These are phyloP conservation scores for Myripristis murdjan DNA, from an alignment of 2,797 vertebrate genomes.

Conservation along the genomic window DNA sequence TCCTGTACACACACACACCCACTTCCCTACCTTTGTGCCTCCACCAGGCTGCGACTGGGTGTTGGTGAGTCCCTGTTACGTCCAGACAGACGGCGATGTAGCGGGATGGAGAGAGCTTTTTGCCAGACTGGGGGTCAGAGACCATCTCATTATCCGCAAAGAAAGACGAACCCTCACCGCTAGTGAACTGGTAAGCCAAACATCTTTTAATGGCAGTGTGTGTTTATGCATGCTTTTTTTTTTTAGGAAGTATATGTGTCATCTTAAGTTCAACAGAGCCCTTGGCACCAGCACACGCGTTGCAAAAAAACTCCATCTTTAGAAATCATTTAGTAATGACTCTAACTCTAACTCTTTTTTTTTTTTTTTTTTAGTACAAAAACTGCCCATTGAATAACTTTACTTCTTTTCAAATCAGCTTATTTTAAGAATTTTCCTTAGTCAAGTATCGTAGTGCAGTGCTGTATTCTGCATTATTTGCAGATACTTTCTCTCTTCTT, in stretches of 20 bases:
- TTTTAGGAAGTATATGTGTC: slow-evolving; percentile 1
- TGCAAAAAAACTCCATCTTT: too few relatives aligned
- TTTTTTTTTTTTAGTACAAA: too few relatives aligned
- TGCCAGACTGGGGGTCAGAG: slow-evolving; percentile 81
- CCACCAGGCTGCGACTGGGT: slow-evolving; percentile 85
- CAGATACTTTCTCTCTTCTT: too few relatives aligned
- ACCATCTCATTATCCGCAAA: slow-evolving; percentile 86
- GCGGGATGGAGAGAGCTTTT: slow-evolving; percentile 85
- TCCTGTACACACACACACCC: not conserved
- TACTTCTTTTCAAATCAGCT: too few relatives aligned
- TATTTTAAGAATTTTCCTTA: too few relatives aligned
- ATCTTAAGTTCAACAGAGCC: not conserved
- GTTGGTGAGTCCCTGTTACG: slow-evolving; percentile 83
- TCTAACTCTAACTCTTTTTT: not conserved
- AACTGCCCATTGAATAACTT: too few relatives aligned
- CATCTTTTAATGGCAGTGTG: slow-evolving; percentile 4
- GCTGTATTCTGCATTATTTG: too few relatives aligned
- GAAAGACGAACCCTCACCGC: slow-evolving; percentile 73
- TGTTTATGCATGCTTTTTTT: slow-evolving; percentile 7
- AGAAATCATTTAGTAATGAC: not conserved
- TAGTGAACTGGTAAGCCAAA: slow-evolving; percentile 81
- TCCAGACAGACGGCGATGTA: slow-evolving; percentile 78
- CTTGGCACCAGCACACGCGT: not conserved
- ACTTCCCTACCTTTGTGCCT: not conserved
- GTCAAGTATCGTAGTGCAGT: too few relatives aligned